phyloP scores from a whole-genome alignment of 2,888 invertebrate genomes.

The Perizoma flavofasciatum region DNA sequence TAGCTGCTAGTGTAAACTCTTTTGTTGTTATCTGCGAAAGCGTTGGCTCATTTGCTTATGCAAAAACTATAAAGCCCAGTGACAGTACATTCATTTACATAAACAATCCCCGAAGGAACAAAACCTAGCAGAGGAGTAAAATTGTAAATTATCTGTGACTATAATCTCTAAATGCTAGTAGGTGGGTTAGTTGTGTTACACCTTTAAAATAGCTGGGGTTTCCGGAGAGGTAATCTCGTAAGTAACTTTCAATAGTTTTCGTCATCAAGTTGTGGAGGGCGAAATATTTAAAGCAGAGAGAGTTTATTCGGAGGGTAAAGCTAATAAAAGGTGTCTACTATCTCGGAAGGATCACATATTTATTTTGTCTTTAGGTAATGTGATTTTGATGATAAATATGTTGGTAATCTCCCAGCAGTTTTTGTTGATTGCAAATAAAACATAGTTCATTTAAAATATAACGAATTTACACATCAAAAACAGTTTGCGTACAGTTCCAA shows the following conservation, averaged over 20 bases:
- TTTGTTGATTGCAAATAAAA: too few species aligned
- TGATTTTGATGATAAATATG: too few species aligned
- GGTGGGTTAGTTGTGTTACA: constrained; percentile 44
- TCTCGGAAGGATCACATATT: too few species aligned
- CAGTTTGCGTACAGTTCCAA: too few species aligned
- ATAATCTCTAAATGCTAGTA: constrained; percentile 37
- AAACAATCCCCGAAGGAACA: constrained; percentile 61
- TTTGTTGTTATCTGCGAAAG: background rate
- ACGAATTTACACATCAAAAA: too few species aligned
- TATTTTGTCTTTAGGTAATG: too few species aligned
- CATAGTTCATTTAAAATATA: too few species aligned
- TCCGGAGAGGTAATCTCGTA: constrained; percentile 61
- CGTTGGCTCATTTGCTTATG: constrained; percentile 24
- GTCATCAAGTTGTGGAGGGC: constrained; percentile 36
- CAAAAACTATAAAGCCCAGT: constrained; percentile 54
- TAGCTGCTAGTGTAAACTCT: background rate
- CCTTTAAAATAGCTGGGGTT: constrained; percentile 33
- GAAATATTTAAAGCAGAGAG: constrained; percentile 35
- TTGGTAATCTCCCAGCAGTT: too few species aligned
- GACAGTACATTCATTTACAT: constrained; percentile 62
- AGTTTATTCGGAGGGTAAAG: constrained; percentile 42
- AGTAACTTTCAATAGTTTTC: constrained; percentile 78
- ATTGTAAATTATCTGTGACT: constrained; percentile 60
- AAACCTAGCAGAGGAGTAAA: constrained; percentile 52
- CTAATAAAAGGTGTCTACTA: constrained; percentile 7